These are phyloP conservation scores for Lithophane ornitopus DNA, from an alignment of 2,888 invertebrate genomes.

Conservation along the genomic window DNA sequence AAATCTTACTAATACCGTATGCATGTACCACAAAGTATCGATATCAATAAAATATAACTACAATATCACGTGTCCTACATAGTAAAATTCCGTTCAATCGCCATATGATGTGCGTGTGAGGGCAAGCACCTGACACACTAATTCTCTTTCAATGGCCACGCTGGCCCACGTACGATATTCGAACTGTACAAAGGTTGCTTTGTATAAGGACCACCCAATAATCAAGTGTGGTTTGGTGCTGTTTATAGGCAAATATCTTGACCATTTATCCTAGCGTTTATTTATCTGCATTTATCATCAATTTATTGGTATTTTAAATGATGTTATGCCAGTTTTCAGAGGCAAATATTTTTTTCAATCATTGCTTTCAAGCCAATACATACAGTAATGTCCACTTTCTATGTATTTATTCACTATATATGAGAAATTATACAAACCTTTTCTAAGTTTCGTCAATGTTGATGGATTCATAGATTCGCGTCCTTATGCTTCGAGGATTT, in stretches of 20 bases:
- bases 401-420: not conserved
- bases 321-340: not conserved
- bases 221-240: slow-evolving; percentile 6
- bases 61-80: slow-evolving; percentile 20
- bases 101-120: slow-evolving; percentile 36
- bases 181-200: slow-evolving; percentile 17
- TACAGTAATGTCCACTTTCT: not conserved
- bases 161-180: slow-evolving; percentile 12
- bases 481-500: not conserved
- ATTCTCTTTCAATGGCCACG: slow-evolving; percentile 21
- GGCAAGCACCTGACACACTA: slow-evolving; percentile 41
- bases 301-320: not conserved
- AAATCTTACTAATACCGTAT: not conserved
- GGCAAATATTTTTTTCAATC: not conserved
- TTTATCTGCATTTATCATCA: not conserved
- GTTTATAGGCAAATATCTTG: slow-evolving; percentile 14
- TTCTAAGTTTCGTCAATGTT: not conserved
- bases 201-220: slow-evolving; percentile 6
- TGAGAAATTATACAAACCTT: not conserved
- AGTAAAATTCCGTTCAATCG: slow-evolving; percentile 21
- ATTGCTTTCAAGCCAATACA: not conserved
- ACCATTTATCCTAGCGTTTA: not conserved
- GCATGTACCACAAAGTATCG: not conserved
- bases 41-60: slow-evolving; percentile 16
- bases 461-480: not conserved